Percentiles rank a stretch among this genome's conserved stretches.
Evolutionary conservation across 2,888 invertebrate species (phyloP).

Genomic region (Hybos culiciformis): DNA sequence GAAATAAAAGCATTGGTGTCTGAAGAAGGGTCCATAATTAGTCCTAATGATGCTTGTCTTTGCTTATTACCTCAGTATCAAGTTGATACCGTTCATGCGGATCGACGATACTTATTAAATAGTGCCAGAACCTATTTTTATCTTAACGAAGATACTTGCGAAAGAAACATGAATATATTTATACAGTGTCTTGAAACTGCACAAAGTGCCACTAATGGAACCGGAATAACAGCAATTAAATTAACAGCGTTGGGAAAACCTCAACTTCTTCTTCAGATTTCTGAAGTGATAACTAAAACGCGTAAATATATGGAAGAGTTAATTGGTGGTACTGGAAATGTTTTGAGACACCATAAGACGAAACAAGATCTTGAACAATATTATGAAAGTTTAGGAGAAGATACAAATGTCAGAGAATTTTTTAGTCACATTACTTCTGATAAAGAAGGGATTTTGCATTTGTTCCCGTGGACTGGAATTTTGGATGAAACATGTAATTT

Average conservation of each 20-base stretch:
- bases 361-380: constrained; percentile 67
- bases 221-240: constrained; percentile 88
- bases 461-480: constrained; percentile 91
- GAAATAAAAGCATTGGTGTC: constrained; percentile 48
- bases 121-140: constrained; percentile 93
- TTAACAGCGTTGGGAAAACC: constrained; percentile 88
- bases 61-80: constrained; percentile 68
- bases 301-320: constrained; percentile 80
- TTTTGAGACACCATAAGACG: constrained; percentile 64
- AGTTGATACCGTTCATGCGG: constrained; percentile 76
- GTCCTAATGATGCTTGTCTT: too few relatives aligned
- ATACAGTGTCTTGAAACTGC: constrained; percentile 83
- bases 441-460: constrained; percentile 79
- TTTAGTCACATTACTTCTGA: constrained; percentile 76
- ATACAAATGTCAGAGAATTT: constrained; percentile 66
- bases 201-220: constrained; percentile 75
- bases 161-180: constrained; percentile 86
- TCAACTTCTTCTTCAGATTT: constrained; percentile 70
- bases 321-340: constrained; percentile 69
- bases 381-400: constrained; percentile 54
- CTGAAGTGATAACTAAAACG: constrained; percentile 85
- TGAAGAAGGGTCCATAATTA: constrained; percentile 21
- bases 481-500: constrained; percentile 79
- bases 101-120: constrained; percentile 76
- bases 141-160: constrained; percentile 87